Percentiles rank a stretch among this genome's conserved stretches.
Evolutionary conservation across 2,113 vertebrate genomes (phyloP).

Genomic region (Phrynocephalus versicolor): DNA sequence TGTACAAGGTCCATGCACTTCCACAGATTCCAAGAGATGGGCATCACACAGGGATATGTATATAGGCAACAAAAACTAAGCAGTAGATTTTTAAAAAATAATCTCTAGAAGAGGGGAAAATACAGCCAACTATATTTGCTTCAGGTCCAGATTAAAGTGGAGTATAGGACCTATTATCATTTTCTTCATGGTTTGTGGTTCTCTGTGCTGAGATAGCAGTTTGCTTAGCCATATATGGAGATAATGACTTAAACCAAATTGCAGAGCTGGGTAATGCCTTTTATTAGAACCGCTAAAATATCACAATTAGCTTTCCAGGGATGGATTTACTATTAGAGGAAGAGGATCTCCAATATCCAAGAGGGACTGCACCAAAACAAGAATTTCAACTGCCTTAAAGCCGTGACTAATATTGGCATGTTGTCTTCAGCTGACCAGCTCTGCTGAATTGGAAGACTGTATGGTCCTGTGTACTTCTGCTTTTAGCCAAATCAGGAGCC

Average conservation of each 20-base stretch:
- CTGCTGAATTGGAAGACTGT: too few relatives aligned
- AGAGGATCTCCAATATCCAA: too few relatives aligned
- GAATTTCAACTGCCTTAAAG: too few relatives aligned
- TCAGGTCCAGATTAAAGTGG: background rate
- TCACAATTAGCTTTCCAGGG: too few relatives aligned
- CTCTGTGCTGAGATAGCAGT: background rate
- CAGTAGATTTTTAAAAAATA: background rate
- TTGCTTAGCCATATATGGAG: background rate
- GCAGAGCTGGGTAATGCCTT: background rate
- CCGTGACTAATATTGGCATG: too few relatives aligned
- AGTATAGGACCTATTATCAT: background rate
- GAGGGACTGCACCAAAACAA: too few relatives aligned
- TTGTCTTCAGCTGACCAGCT: too few relatives aligned
- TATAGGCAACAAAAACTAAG: background rate
- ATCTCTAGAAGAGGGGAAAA: background rate
- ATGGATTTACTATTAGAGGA: too few relatives aligned
- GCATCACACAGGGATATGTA: too few relatives aligned
- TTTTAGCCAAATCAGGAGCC: too few relatives aligned
- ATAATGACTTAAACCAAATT: background rate
- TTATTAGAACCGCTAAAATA: background rate
- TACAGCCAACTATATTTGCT: background rate
- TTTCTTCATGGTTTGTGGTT: background rate
- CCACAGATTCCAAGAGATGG: background rate
- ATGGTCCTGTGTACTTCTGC: too few relatives aligned
- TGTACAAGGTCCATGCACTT: background rate